Evolutionary conservation across 2,113 vertebrate species (phyloP).

Genomic region (Brachyistius frenatus): DNA sequence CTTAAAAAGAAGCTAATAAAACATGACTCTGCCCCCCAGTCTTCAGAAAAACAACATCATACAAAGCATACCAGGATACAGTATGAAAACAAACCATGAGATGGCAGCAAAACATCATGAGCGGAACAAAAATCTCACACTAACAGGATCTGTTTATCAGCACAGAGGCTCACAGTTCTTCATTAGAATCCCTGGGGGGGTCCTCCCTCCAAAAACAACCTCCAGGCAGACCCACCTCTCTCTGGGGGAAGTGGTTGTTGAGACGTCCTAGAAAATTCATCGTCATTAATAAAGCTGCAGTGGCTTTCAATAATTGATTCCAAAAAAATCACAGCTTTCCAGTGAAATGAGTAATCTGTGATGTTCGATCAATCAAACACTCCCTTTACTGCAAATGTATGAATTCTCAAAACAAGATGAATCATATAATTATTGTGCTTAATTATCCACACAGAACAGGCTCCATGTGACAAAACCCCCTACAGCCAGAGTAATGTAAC

Average conservation of each 20-base stretch:
- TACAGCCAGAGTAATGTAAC: slow-evolving; percentile 40
- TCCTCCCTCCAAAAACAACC: not conserved
- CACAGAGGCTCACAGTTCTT: slow-evolving; percentile 12
- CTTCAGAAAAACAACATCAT: not conserved
- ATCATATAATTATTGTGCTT: slow-evolving; percentile 25
- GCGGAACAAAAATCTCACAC: not conserved
- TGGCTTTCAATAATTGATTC: not conserved
- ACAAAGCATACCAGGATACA: not conserved
- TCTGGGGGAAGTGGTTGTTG: not conserved
- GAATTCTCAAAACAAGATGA: slow-evolving; percentile 22
- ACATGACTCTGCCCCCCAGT: not conserved
- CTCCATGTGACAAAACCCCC: slow-evolving; percentile 30
- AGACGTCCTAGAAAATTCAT: slow-evolving; percentile 7
- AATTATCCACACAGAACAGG: not conserved
- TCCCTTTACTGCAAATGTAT: not conserved
- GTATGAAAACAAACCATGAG: slow-evolving; percentile 32
- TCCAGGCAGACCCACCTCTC: not conserved
- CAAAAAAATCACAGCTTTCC: not conserved
- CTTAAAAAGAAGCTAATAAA: no score
- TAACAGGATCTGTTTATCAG: not conserved
- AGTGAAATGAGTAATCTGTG: not conserved
- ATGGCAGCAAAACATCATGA: slow-evolving; percentile 51
- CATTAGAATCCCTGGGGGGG: slow-evolving; percentile 8
- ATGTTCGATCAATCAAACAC: not conserved
- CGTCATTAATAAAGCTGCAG: not conserved